These are phyloP conservation scores for Microctenopoma steveboyesi DNA, from an alignment of 2,797 vertebrate species.

Conservation along the genomic window DNA sequence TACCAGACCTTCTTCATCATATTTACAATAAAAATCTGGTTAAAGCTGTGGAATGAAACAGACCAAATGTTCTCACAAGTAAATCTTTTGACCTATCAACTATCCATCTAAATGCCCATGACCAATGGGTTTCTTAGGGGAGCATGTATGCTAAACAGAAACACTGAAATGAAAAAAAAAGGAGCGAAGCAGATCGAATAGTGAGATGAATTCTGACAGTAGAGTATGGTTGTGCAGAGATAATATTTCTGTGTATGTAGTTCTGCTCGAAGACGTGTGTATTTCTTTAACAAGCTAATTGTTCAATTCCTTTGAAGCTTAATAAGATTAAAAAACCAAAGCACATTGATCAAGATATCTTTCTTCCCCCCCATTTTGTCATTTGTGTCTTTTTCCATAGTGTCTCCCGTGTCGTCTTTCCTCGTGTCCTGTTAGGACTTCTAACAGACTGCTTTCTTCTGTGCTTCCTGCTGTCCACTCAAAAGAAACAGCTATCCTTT, in stretches of 20 bases:
- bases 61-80: too few relatives aligned
- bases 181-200: conserved; percentile 8
- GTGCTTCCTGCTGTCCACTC: conserved; percentile 15
- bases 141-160: not conserved
- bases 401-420: conserved; percentile 7
- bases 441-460: not conserved
- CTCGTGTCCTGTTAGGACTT: not conserved
- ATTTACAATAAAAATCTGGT: too few relatives aligned
- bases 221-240: conserved; percentile 1
- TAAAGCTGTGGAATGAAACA: too few relatives aligned
- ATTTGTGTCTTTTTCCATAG: not conserved
- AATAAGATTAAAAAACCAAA: conserved; percentile 60
- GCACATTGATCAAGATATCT: conserved; percentile 35
- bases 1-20: too few relatives aligned
- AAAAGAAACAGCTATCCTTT: conserved; percentile 4
- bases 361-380: conserved; percentile 8
- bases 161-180: not conserved
- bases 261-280: conserved; percentile 6
- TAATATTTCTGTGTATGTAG: not conserved
- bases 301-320: conserved; percentile 49
- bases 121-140: too few relatives aligned
- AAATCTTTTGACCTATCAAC: too few relatives aligned
- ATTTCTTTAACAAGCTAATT: conserved; percentile 54
- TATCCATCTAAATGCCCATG: too few relatives aligned
- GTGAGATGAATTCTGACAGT: conserved; percentile 29